Percentiles rank a stretch among this genome's conserved stretches.
phyloP scores from a whole-genome alignment of 2,113 vertebrate species.

The Arizona elegans region DNA sequence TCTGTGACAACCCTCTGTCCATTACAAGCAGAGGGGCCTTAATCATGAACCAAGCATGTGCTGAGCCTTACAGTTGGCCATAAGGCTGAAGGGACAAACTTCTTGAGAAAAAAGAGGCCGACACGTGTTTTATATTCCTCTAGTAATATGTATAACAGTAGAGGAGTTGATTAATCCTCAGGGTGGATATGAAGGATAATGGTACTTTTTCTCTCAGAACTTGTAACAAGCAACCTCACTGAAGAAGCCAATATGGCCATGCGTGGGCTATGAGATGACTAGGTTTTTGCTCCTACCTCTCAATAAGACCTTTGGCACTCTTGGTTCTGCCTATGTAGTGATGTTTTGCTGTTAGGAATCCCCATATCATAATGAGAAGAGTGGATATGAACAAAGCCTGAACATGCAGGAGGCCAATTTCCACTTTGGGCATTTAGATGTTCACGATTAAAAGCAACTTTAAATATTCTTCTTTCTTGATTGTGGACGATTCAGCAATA shows the following conservation, averaged over 20 bases:
- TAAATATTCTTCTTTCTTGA: background rate
- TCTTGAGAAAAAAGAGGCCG: background rate
- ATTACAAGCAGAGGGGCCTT: background rate
- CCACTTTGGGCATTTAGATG: background rate
- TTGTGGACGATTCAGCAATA: background rate
- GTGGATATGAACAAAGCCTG: background rate
- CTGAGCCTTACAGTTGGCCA: background rate
- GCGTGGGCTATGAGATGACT: background rate
- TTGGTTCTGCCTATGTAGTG: background rate
- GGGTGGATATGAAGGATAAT: constrained; percentile 21
- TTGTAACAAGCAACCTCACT: background rate
- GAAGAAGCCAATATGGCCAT: background rate
- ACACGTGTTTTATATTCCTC: background rate
- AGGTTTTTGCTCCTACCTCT: constrained; percentile 7
- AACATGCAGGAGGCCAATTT: background rate
- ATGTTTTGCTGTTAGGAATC: background rate
- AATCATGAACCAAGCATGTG: background rate
- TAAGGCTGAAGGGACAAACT: background rate
- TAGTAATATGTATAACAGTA: background rate
- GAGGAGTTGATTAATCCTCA: background rate
- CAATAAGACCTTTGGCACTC: background rate
- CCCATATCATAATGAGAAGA: background rate
- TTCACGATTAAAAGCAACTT: background rate
- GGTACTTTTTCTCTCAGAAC: background rate
- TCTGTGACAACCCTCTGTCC: background rate